Percentiles rank a stretch among this genome's conserved stretches.
These are phyloP conservation scores for Zaprionus lachaisei DNA, from an alignment of 1,140 invertebrate species.

Conservation along the genomic window DNA sequence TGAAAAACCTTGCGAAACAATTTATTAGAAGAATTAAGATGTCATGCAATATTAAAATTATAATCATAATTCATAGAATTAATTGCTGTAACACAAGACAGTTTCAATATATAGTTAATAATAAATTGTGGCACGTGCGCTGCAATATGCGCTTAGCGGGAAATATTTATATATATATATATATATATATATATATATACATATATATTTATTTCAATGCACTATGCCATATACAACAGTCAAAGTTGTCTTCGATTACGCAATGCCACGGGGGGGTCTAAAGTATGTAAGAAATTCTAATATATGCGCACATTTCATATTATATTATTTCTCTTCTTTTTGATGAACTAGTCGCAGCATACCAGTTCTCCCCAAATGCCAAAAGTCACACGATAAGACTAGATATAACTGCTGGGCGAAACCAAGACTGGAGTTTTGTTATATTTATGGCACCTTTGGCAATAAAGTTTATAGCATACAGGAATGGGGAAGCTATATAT, in stretches of 20 bases:
- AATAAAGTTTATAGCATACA: not conserved
- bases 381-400: not conserved
- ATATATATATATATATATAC: no score
- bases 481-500: not conserved
- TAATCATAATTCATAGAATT: not conserved
- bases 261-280: slow-evolving; percentile 36
- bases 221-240: not conserved
- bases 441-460: not conserved
- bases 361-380: slow-evolving; percentile 44
- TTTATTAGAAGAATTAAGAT: not conserved
- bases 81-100: not conserved
- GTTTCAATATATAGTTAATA: not conserved
- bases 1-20: not conserved
- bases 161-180: no score
- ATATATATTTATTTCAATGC: no score
- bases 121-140: not conserved
- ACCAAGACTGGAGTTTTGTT: not conserved
- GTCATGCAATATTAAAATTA: not conserved
- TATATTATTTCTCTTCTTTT: slow-evolving; percentile 36
- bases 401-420: not conserved
- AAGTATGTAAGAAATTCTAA: slow-evolving; percentile 63
- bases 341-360: slow-evolving; percentile 10
- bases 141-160: not conserved
- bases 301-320: slow-evolving; percentile 45
- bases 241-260: slow-evolving; percentile 32